Evolutionary conservation across 2,113 vertebrate species (phyloP).

Genomic region (Gopherus evgoodei): DNA sequence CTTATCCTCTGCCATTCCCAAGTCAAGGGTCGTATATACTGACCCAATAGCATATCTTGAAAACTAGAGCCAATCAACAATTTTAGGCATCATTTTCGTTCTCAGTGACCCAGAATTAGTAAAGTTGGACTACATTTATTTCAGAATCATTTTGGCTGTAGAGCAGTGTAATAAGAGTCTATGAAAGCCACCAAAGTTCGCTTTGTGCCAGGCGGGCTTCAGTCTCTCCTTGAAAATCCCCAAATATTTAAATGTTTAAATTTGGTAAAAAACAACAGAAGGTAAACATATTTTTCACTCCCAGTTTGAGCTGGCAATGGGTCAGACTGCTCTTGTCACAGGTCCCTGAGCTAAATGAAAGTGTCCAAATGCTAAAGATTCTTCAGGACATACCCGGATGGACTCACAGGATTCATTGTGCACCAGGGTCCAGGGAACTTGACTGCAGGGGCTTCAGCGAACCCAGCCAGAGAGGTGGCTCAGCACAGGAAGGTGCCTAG

Average conservation of each 20-base stretch:
- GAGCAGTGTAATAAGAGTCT: not conserved
- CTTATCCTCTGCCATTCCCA: too few relatives aligned
- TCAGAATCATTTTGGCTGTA: too few relatives aligned
- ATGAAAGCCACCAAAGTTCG: not conserved
- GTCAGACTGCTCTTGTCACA: not conserved
- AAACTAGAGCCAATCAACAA: too few relatives aligned
- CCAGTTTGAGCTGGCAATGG: not conserved
- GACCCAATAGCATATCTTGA: too few relatives aligned
- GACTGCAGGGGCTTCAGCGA: too few relatives aligned
- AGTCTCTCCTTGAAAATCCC: conserved; percentile 8
- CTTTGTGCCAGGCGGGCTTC: not conserved
- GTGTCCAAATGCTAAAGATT: not conserved
- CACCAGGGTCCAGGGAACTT: too few relatives aligned
- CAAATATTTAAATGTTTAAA: not conserved
- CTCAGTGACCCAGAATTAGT: too few relatives aligned
- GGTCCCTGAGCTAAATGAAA: not conserved
- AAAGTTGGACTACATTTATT: too few relatives aligned
- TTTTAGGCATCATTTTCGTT: too few relatives aligned
- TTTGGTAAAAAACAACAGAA: not conserved
- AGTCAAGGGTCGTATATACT: too few relatives aligned
- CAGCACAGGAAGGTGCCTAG: too few relatives aligned
- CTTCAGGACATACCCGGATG: not conserved
- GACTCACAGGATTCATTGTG: not conserved
- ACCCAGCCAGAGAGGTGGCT: too few relatives aligned
- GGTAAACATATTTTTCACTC: not conserved